Evolutionary conservation across 2,113 vertebrate species (phyloP).

Genomic region (Aphyosemion australe): DNA sequence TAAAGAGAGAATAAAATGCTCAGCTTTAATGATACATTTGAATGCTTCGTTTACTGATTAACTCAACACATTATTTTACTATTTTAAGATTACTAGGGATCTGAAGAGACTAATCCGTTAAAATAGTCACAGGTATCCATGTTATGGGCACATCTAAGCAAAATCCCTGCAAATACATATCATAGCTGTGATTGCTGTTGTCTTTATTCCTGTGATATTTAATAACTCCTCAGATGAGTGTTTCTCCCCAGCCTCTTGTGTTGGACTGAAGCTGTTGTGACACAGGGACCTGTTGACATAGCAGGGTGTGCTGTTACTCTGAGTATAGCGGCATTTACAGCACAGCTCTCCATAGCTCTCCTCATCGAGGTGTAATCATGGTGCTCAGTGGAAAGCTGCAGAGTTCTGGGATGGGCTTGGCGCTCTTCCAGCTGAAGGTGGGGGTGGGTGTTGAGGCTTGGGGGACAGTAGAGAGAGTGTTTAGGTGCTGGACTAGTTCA

Average conservation of each 20-base stretch:
- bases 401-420: constrained; percentile 40
- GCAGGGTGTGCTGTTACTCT: constrained; percentile 58
- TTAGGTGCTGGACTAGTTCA: constrained; percentile 16
- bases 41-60: no score
- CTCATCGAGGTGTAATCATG: constrained; percentile 61
- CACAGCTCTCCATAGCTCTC: no score
- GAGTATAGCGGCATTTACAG: constrained; percentile 49
- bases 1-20: no score
- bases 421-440: constrained; percentile 25
- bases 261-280: constrained; percentile 1
- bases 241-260: constrained; percentile 16
- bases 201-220: neutral
- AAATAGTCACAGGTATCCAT: no score
- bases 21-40: no score
- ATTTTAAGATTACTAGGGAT: no score
- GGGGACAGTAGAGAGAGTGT: constrained; percentile 9
- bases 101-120: no score
- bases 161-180: no score
- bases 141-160: no score
- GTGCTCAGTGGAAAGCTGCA: constrained; percentile 46
- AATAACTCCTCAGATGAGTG: constrained; percentile 4
- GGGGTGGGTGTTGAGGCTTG: neutral
- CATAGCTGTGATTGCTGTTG: neutral
- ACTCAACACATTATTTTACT: no score
- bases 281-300: constrained; percentile 42